phyloP scores from a whole-genome alignment of 92 coral and sea anemone genomes.

The Porites lobata region DNA sequence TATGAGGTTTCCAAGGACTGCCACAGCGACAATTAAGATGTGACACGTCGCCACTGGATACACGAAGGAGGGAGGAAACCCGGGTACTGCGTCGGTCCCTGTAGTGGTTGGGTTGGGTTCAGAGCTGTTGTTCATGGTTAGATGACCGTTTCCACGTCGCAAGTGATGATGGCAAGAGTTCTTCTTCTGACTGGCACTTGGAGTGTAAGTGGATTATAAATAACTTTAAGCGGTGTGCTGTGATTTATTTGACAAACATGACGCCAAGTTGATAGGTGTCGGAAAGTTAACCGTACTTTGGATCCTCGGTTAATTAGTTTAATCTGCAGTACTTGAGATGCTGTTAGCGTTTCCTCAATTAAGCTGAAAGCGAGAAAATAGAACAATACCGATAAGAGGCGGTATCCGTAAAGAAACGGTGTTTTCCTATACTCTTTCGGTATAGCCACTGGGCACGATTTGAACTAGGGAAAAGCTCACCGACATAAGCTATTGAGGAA shows the following conservation, averaged over 20 bases:
- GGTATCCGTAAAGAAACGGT: not conserved
- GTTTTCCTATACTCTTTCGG: not conserved
- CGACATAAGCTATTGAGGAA: not conserved
- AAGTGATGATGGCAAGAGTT: too few species aligned
- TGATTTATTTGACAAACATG: conserved; percentile 1
- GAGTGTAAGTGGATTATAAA: not conserved
- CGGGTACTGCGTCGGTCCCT: not conserved
- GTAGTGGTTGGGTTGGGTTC: not conserved
- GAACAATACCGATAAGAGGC: not conserved
- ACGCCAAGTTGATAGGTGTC: conserved; percentile 19
- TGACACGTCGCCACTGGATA: conserved; percentile 46
- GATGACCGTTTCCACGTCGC: too few species aligned
- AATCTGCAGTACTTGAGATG: not conserved
- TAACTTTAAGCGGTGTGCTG: not conserved
- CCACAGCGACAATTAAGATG: conserved; percentile 40
- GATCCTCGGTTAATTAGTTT: not conserved
- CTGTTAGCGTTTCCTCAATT: conserved; percentile 12
- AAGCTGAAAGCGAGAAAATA: conserved; percentile 19
- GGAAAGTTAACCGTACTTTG: conserved; percentile 7
- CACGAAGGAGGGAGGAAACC: conserved; percentile 5
- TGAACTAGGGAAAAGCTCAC: not conserved
- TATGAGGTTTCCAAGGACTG: conserved; percentile 60
- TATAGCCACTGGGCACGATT: too few species aligned
- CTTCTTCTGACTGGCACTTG: not conserved
- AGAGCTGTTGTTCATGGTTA: conserved; percentile 17